Conservation (phyloP, 53 echinoderm and acorn worm species). For the Zoroaster sp. region DNA sequence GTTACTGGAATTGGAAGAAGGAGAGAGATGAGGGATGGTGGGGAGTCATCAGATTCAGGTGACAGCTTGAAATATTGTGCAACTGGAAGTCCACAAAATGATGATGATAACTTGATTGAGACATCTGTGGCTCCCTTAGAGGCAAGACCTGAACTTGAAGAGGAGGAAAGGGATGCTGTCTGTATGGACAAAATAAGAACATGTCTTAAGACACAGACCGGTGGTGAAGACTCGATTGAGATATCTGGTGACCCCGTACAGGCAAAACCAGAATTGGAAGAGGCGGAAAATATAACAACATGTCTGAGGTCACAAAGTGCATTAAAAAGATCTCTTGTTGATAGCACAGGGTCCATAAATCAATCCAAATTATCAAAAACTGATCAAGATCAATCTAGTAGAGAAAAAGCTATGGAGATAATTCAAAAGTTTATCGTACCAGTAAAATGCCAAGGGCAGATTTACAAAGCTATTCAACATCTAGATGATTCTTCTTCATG, state of each 20-base stretch:
- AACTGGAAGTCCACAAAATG: not conserved
- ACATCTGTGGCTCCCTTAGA: not conserved
- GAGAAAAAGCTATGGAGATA: not conserved
- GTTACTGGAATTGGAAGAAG: not conserved
- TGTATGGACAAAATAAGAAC: not conserved
- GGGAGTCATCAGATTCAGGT: not conserved
- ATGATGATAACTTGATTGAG: no score
- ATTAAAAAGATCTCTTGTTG: not conserved
- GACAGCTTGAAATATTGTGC: not conserved
- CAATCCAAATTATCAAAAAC: not conserved
- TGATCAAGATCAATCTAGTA: not conserved
- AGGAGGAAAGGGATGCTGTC: not conserved
- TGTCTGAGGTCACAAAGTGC: not conserved
- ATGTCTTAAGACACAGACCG: not conserved
- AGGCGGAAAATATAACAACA: not conserved
- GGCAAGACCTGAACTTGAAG: not conserved
- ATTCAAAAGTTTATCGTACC: not conserved
- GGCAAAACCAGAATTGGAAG: not conserved
- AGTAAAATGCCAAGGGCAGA: constrained; percentile 9
- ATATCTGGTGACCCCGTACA: no score
- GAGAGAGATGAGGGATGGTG: not conserved
- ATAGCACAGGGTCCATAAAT: no score
- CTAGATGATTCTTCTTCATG: not conserved
- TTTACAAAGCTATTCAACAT: not conserved
- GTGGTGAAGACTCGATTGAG: not conserved